phyloP scores from a whole-genome alignment of 2,113 vertebrate genomes.

The Stigmatopora nigra region DNA sequence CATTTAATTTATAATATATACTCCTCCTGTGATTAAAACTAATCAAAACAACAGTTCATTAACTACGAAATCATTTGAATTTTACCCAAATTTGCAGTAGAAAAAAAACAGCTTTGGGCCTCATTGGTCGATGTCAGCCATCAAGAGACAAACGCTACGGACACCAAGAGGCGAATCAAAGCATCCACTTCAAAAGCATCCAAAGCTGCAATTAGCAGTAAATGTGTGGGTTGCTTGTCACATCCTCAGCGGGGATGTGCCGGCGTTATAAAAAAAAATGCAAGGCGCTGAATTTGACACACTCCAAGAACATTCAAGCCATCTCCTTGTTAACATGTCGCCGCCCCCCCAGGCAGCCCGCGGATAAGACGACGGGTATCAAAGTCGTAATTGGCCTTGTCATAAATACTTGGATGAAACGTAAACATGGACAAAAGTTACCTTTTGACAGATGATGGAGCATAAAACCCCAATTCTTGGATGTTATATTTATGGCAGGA shows the following conservation, averaged over 20 bases:
- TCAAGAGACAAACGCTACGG: background rate
- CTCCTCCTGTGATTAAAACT: too few species aligned
- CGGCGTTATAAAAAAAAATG: conserved; percentile 9
- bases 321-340: conserved; percentile 28
- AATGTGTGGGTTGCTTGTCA: conserved; percentile 21
- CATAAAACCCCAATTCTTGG: conserved; percentile 39
- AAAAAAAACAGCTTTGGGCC: too few species aligned
- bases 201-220: conserved; percentile 14
- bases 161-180: conserved; percentile 15
- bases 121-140: background rate
- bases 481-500: conserved; percentile 42
- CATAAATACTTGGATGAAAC: conserved; percentile 30
- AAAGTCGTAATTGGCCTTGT: conserved; percentile 38
- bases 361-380: conserved; percentile 31
- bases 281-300: conserved; percentile 22
- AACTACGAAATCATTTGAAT: too few species aligned
- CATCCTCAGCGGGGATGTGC: conserved; percentile 14
- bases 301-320: conserved; percentile 25
- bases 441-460: conserved; percentile 49
- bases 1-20: too few species aligned
- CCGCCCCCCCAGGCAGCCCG: conserved; percentile 24
- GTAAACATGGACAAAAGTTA: conserved; percentile 32
- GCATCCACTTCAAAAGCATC: conserved; percentile 4
- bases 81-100: too few species aligned
- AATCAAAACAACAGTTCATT: too few species aligned